Evolutionary conservation across 2,797 vertebrate species (phyloP).

Genomic region (Coranthus polyacanthus): DNA sequence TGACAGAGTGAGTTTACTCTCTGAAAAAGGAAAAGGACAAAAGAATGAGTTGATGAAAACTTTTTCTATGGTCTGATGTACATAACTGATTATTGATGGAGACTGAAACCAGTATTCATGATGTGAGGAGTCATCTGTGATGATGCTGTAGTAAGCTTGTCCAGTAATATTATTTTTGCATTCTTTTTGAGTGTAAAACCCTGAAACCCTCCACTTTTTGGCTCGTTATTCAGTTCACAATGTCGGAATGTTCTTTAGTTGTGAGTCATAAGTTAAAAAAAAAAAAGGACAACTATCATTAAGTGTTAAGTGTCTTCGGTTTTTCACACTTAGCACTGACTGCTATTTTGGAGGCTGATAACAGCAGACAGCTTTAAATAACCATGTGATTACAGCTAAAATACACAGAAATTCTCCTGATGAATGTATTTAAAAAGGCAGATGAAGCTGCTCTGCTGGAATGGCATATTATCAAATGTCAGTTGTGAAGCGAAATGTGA

Average conservation of each 20-base stretch:
- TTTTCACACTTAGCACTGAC: neutral
- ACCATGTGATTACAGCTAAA: neutral
- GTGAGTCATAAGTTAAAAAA: too few species aligned
- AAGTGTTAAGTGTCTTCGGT: neutral
- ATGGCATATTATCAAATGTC: slow-evolving; percentile 25
- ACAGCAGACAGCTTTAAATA: neutral
- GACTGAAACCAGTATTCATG: too few species aligned
- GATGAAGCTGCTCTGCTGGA: slow-evolving; percentile 11
- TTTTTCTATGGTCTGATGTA: neutral
- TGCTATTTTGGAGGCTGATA: neutral
- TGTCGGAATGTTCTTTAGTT: too few species aligned
- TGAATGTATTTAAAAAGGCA: neutral
- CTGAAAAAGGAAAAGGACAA: neutral
- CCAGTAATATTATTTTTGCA: too few species aligned
- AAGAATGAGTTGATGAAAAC: neutral
- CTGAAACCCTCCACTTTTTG: too few species aligned
- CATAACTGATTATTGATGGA: neutral
- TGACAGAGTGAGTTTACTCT: too few species aligned
- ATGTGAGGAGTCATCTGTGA: too few species aligned
- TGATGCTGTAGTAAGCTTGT: too few species aligned
- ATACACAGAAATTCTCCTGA: neutral
- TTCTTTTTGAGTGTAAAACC: too few species aligned
- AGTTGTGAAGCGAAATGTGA: slow-evolving; percentile 35
- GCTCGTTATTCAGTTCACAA: too few species aligned
- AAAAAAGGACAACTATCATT: neutral